A percentile compares a stretch with the other conserved stretches of the same genome.
Conservation (phyloP, 2,113 vertebrate species). For the Ondatra zibethicus region DNA sequence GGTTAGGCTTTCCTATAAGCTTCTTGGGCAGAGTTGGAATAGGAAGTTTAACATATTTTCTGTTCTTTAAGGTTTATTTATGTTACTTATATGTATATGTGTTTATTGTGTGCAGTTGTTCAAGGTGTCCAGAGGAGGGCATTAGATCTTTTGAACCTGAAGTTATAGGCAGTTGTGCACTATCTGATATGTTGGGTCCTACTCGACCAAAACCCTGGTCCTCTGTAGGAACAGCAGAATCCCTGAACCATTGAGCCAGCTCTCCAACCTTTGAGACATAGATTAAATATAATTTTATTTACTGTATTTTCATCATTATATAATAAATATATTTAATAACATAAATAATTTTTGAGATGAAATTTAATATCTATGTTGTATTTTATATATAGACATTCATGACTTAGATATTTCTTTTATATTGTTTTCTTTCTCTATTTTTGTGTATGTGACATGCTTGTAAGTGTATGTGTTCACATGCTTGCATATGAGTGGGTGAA, state of each 20-base stretch:
- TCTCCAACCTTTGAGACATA: not conserved
- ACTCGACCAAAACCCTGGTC: not conserved
- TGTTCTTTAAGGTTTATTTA: not conserved
- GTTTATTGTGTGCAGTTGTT: not conserved
- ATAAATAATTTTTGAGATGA: constrained; percentile 27
- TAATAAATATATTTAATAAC: not conserved
- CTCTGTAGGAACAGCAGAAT: not conserved
- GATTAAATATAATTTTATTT: constrained; percentile 8
- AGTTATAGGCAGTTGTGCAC: not conserved
- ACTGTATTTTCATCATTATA: not conserved
- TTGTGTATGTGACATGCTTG: not conserved
- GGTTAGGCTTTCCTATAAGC: not conserved
- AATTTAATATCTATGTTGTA: not conserved
- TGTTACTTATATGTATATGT: not conserved
- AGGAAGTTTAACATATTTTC: not conserved
- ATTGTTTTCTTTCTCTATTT: not conserved
- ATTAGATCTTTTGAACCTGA: not conserved
- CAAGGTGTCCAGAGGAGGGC: not conserved
- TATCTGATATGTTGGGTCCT: not conserved
- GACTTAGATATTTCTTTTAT: not conserved
- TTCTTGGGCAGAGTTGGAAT: not conserved
- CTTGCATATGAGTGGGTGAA: not conserved
- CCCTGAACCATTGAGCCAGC: not conserved
- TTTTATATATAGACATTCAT: not conserved
- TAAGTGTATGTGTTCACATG: not conserved